These are phyloP conservation scores for Melanostigma gelatinosum DNA, from an alignment of 2,113 vertebrate species.

Conservation along the genomic window DNA sequence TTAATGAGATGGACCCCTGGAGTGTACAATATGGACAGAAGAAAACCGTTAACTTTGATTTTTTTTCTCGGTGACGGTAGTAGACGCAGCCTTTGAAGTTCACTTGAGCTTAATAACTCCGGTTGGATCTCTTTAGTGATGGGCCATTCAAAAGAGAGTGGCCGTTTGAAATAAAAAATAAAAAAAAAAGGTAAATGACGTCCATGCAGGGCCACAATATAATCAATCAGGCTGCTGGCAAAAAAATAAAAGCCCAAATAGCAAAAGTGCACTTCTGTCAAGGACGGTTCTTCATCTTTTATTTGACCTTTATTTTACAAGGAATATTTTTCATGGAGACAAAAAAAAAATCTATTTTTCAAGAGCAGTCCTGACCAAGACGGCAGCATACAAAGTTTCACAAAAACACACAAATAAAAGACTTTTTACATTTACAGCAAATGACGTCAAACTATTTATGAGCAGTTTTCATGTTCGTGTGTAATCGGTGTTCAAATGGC, in stretches of 20 bases:
- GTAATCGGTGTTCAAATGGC: background rate
- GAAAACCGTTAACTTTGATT: slow-evolving; percentile 42
- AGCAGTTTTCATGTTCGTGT: background rate
- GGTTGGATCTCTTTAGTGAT: slow-evolving; percentile 50
- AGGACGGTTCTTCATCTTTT: background rate
- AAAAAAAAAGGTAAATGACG: slow-evolving; percentile 42
- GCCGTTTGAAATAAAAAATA: slow-evolving; percentile 58
- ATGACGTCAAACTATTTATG: background rate
- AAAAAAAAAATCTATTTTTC: background rate
- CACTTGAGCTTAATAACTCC: slow-evolving; percentile 52
- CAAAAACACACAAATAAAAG: background rate
- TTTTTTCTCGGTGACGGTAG: slow-evolving; percentile 17
- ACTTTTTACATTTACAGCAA: background rate
- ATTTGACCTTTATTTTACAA: background rate
- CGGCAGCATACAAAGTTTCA: background rate
- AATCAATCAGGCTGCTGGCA: slow-evolving; percentile 21
- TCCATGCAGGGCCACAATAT: slow-evolving; percentile 8
- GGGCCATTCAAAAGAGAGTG: slow-evolving; percentile 29
- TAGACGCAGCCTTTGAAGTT: slow-evolving; percentile 55
- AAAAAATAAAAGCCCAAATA: slow-evolving; percentile 8
- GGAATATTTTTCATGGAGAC: background rate
- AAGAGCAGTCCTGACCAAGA: background rate
- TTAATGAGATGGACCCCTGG: slow-evolving; percentile 37
- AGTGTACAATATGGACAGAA: slow-evolving; percentile 21
- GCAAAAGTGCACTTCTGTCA: background rate